Conservation (phyloP, 2,797 vertebrate species). For the Poeciliopsis paucimaculata region DNA sequence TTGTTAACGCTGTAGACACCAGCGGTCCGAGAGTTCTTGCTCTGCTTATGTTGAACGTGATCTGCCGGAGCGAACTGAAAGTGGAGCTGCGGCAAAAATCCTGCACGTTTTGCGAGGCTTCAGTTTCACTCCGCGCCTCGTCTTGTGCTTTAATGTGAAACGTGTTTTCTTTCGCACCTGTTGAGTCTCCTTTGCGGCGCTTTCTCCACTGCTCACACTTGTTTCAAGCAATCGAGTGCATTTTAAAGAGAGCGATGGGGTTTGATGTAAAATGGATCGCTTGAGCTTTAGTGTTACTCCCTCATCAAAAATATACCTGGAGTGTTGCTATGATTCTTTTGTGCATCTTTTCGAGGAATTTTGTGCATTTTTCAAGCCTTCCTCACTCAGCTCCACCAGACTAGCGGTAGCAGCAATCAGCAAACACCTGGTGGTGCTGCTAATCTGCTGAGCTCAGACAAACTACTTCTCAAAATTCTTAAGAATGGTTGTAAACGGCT, state of each 20-base stretch:
- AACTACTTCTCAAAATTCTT: no score
- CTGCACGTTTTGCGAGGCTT: not conserved
- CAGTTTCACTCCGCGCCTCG: not conserved
- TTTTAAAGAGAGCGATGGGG: not conserved
- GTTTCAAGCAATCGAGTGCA: not conserved
- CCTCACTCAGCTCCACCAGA: no score
- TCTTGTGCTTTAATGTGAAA: not conserved
- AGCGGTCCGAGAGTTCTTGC: not conserved
- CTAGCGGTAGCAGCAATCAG: no score
- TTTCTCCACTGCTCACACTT: not conserved
- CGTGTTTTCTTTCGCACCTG: conserved; percentile 14
- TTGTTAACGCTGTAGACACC: conserved; percentile 52
- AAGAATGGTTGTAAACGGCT: no score
- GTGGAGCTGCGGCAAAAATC: not conserved
- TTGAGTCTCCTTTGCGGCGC: conserved; percentile 24
- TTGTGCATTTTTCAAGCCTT: no score
- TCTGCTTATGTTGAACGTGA: not conserved
- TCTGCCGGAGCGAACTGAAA: not conserved
- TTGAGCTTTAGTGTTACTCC: no score
- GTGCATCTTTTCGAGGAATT: no score
- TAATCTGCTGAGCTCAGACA: no score
- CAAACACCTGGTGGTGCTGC: no score
- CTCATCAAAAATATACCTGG: no score
- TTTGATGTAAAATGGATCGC: no score
- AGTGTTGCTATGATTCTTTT: no score